Base-by-base conservation (phyloP, 2,113 vertebrate genomes). In the Jacana jacana region DNA sequence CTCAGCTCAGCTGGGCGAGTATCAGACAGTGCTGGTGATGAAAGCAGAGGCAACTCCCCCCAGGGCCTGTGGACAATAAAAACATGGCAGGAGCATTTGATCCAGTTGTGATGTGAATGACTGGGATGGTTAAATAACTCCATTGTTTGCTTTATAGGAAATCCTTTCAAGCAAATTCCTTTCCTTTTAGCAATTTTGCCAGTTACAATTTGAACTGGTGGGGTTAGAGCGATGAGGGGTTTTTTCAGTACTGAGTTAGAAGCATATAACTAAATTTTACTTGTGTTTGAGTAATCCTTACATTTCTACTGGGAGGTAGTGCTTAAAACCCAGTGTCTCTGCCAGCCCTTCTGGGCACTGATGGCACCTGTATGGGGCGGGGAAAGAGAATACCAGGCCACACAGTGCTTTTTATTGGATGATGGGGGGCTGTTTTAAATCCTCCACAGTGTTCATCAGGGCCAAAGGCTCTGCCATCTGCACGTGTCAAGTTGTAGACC, bases 361-460 rank as follows among this genome's bases (percentile, higher is more conserved):
- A 22, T 31, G 7, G 4, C 20, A 11, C 31, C 0, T 0, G 52
- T 28, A 3, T 17, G 7, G 19, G 66, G 55, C 14, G 17, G 19
- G 46, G 52, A 12, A 7, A 42, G 51, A 22, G 73, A 27, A 44
- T 11, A 15, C 7, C 30, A 60, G 49, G 9, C 23, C 25, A 13
- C 8, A 6, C 6, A 44, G n/a, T 52, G 13, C 35, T 42, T 30
- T 3, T 17, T 61, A 55, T 12, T 37, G 37, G 31, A 3, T 28
- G 2, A 2, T 14, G 8, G 60, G 13, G 10, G 11, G 37, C 2
- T 54, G 2, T 65, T 91, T 57, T 22, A 48, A 72, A 71, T 9
- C 9, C 63, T 58, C 22, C 31, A 11, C 17, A 27, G 83, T 10
- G 15, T 35, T 68, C 24, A 1, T 30, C 33, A 13, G 25, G 42